Evolutionary conservation across 2,888 invertebrate genomes (phyloP).

Genomic region (Empis stercorea): DNA sequence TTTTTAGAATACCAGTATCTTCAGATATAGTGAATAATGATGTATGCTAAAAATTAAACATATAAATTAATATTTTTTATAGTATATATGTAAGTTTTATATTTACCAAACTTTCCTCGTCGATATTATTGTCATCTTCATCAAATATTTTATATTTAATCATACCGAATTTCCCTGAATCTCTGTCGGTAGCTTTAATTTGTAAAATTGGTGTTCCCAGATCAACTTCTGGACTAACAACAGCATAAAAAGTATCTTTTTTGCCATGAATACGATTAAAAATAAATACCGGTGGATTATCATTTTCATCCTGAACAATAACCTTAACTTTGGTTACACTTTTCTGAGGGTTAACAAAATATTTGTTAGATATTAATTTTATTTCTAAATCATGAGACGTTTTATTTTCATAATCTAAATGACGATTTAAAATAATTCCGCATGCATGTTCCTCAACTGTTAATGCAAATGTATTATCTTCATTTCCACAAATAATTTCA

Average conservation of each 20-base stretch:
- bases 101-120: slow-evolving; percentile 25
- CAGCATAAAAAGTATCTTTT: slow-evolving; percentile 64
- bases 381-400: slow-evolving; percentile 63
- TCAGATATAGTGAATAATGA: slow-evolving; percentile 58
- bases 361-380: slow-evolving; percentile 65
- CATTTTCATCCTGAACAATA: slow-evolving; percentile 75
- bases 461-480: slow-evolving; percentile 49
- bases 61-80: not conserved
- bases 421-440: slow-evolving; percentile 55
- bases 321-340: slow-evolving; percentile 65
- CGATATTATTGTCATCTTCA: slow-evolving; percentile 27
- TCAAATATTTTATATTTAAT: slow-evolving; percentile 49
- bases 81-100: not conserved
- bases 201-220: slow-evolving; percentile 65
- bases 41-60: slow-evolving; percentile 22
- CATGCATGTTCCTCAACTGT: slow-evolving; percentile 72
- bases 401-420: slow-evolving; percentile 66
- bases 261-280: slow-evolving; percentile 50
- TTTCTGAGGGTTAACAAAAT: slow-evolving; percentile 64
- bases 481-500: slow-evolving; percentile 63
- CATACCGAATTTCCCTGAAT: slow-evolving; percentile 71
- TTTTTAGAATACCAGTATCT: slow-evolving; percentile 63
- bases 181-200: slow-evolving; percentile 76
- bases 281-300: slow-evolving; percentile 73
- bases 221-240: slow-evolving; percentile 59